Evolutionary conservation across 2,113 vertebrate species (phyloP).

Genomic region (Sander lucioperca): DNA sequence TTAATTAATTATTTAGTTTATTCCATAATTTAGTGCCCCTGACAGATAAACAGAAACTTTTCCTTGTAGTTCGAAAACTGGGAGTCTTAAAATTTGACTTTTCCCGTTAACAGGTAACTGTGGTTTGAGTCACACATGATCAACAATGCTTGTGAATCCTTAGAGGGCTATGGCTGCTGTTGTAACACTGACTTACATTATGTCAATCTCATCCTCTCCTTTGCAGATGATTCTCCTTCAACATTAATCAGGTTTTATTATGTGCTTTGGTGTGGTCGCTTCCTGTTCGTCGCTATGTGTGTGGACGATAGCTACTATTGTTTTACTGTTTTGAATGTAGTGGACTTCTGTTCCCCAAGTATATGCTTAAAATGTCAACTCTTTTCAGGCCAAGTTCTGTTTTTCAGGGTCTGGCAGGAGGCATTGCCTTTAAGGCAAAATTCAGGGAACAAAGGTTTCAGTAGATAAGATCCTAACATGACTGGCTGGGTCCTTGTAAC

Average conservation of each 20-base stretch:
- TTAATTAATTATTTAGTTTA: no score
- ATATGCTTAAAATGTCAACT: neutral
- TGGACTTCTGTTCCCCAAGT: neutral
- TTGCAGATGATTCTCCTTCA: neutral
- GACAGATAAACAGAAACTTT: no score
- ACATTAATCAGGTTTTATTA: neutral
- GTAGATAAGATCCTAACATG: slow-evolving; percentile 6
- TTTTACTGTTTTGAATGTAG: neutral
- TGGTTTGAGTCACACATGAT: neutral
- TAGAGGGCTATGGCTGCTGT: neutral
- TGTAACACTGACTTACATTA: neutral
- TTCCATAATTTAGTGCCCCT: no score
- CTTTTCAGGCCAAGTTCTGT: neutral
- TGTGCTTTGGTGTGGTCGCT: neutral
- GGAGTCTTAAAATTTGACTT: no score
- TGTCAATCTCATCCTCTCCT: neutral
- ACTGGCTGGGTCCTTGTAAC: neutral
- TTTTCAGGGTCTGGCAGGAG: neutral
- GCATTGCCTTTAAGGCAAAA: neutral
- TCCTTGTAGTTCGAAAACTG: no score
- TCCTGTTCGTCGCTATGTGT: neutral
- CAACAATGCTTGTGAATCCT: no score
- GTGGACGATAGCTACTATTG: neutral
- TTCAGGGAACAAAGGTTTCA: neutral
- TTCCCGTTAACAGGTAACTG: neutral